Percentiles rank a stretch among this genome's conserved stretches.
Evolutionary conservation across 1,140 invertebrate species (phyloP).

Genomic region (Drosophila asahinai): DNA sequence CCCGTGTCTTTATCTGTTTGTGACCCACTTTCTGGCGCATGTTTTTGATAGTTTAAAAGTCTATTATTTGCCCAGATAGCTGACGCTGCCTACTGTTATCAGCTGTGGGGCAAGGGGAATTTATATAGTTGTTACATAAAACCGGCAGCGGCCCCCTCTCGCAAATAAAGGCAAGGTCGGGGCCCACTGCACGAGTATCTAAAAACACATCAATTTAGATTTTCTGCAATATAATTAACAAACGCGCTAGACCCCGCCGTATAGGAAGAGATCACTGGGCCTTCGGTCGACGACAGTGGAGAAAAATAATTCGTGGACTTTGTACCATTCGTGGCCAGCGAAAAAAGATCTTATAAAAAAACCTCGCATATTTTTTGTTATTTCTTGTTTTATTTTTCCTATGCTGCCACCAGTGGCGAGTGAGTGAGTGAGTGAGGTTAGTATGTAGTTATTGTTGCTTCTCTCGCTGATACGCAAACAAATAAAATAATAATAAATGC

Average conservation of each 20-base stretch:
- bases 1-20: neutral
- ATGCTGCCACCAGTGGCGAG: neutral
- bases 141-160: constrained; percentile 17
- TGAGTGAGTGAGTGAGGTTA: constrained; percentile 1
- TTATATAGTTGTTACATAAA: constrained; percentile 38
- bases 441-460: constrained; percentile 20
- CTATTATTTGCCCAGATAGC: constrained; percentile 11
- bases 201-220: constrained; percentile 54
- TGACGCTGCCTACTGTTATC: constrained; percentile 20
- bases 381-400: constrained; percentile 35
- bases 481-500: constrained; percentile 75
- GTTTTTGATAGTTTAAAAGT: constrained; percentile 39
- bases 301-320: constrained; percentile 51
- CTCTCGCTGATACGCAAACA: constrained; percentile 51
- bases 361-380: constrained; percentile 29
- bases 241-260: constrained; percentile 12
- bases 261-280: constrained; percentile 12
- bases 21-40: constrained; percentile 40
- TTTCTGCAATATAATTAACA: constrained; percentile 53
- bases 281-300: constrained; percentile 4
- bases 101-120: neutral
- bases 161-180: constrained; percentile 10
- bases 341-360: constrained; percentile 29
- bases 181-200: constrained; percentile 25
- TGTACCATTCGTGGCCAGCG: constrained; percentile 45